phyloP scores from a whole-genome alignment of 2,797 vertebrate genomes.

The Lagodon rhomboides region DNA sequence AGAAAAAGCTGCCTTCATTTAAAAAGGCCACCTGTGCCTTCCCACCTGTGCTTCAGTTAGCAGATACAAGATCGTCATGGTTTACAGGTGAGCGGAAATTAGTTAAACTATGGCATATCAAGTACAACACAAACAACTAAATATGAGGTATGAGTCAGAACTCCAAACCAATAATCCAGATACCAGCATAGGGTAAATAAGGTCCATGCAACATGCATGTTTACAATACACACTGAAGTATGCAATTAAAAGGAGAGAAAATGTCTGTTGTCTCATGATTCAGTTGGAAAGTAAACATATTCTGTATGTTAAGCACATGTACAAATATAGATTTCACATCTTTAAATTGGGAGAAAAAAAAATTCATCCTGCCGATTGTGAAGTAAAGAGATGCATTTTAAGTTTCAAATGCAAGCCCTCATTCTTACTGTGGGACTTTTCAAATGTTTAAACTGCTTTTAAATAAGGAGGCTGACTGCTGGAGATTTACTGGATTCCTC shows the following conservation, averaged over 20 bases:
- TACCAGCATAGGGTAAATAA: slow-evolving; percentile 51
- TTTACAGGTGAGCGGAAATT: slow-evolving; percentile 27
- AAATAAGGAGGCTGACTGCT: background rate
- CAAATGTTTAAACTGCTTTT: background rate
- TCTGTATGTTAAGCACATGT: slow-evolving; percentile 35
- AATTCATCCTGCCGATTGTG: background rate
- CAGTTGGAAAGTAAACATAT: slow-evolving; percentile 35
- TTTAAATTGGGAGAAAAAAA: background rate
- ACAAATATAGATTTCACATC: slow-evolving; percentile 38
- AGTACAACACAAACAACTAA: slow-evolving; percentile 48
- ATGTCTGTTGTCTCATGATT: slow-evolving; percentile 15
- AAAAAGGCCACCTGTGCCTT: slow-evolving; percentile 15
- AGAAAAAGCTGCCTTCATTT: slow-evolving; percentile 7
- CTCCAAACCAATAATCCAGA: slow-evolving; percentile 35
- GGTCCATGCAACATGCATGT: slow-evolving; percentile 74
- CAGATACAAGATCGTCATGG: slow-evolving; percentile 17
- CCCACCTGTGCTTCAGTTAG: slow-evolving; percentile 30
- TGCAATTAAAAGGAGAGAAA: slow-evolving; percentile 24
- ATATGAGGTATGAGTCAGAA: slow-evolving; percentile 57
- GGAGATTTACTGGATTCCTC: background rate
- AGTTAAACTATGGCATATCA: slow-evolving; percentile 42
- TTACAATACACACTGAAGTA: slow-evolving; percentile 37
- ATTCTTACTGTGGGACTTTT: slow-evolving; percentile 12
- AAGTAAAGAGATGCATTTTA: background rate
- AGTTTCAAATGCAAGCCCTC: slow-evolving; percentile 4